phyloP scores from a whole-genome alignment of 1,140 invertebrate genomes.

The Euura saliciscinereae region DNA sequence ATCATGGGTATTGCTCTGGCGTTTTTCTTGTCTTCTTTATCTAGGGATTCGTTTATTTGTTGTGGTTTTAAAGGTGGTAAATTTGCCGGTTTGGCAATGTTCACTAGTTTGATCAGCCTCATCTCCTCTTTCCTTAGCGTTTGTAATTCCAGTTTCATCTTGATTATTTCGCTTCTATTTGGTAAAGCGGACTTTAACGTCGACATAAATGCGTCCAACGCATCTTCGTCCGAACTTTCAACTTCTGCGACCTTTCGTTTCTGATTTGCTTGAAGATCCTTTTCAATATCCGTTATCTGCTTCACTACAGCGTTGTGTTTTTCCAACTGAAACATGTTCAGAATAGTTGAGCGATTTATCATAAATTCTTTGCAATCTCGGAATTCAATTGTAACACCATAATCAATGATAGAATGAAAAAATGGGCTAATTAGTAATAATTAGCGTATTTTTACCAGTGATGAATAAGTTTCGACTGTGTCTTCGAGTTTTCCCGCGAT shows the following conservation, averaged over 20 bases:
- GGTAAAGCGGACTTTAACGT: slow-evolving; percentile 58
- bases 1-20: not conserved
- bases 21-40: not conserved
- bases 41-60: slow-evolving; percentile 19
- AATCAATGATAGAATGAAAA: not conserved
- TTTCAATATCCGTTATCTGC: slow-evolving; percentile 65
- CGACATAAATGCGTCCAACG: slow-evolving; percentile 78
- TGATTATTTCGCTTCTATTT: slow-evolving; percentile 55
- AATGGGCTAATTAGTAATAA: too few species aligned
- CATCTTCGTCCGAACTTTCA: slow-evolving; percentile 61
- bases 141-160: slow-evolving; percentile 63
- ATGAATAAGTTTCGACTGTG: slow-evolving; percentile 78
- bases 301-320: slow-evolving; percentile 68
- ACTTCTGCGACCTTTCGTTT: slow-evolving; percentile 46
- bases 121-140: slow-evolving; percentile 74
- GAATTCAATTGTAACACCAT: too few species aligned
- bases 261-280: slow-evolving; percentile 29
- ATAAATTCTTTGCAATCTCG: too few species aligned
- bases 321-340: slow-evolving; percentile 61
- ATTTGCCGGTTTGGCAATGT: slow-evolving; percentile 77
- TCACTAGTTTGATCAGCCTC: slow-evolving; percentile 73
- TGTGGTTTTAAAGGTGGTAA: slow-evolving; percentile 62
- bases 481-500: slow-evolving; percentile 66
- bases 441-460: slow-evolving; percentile 69
- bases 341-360: slow-evolving; percentile 22